These are phyloP conservation scores for Anhinga anhinga DNA, from an alignment of 2,113 vertebrate genomes.

Conservation along the genomic window DNA sequence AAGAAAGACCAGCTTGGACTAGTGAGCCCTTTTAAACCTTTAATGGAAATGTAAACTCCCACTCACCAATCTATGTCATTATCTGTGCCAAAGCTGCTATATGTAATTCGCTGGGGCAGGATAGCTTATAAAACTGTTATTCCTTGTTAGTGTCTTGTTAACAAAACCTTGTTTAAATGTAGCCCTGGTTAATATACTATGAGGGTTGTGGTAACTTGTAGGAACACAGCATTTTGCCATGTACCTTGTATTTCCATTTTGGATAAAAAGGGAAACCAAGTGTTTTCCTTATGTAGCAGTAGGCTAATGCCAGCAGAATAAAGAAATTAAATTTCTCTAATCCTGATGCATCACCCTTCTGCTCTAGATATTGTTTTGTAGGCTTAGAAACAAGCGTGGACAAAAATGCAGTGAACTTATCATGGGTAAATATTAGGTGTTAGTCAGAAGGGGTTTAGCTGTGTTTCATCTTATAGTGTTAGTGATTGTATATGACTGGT, in stretches of 20 bases:
- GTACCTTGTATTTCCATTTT: neutral
- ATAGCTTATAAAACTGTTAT: neutral
- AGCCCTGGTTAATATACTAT: neutral
- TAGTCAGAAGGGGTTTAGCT: neutral
- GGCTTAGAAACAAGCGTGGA: neutral
- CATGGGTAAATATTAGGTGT: neutral
- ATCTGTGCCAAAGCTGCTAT: neutral
- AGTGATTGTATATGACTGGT: neutral
- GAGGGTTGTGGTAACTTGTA: neutral
- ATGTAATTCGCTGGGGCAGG: neutral
- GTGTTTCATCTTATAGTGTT: neutral
- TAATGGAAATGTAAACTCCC: constrained; percentile 6
- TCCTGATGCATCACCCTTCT: neutral
- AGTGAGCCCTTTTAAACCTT: constrained; percentile 8
- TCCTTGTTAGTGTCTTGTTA: neutral
- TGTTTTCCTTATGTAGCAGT: neutral
- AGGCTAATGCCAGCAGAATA: neutral
- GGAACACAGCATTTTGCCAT: neutral
- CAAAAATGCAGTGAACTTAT: neutral
- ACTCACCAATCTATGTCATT: neutral
- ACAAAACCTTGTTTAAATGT: neutral
- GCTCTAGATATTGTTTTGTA: neutral
- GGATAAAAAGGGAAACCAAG: neutral
- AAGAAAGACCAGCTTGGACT: constrained; percentile 8
- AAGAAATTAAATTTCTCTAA: neutral